Base-by-base conservation (phyloP, 2,113 vertebrate genomes). In the Crotalus tigris region DNA sequence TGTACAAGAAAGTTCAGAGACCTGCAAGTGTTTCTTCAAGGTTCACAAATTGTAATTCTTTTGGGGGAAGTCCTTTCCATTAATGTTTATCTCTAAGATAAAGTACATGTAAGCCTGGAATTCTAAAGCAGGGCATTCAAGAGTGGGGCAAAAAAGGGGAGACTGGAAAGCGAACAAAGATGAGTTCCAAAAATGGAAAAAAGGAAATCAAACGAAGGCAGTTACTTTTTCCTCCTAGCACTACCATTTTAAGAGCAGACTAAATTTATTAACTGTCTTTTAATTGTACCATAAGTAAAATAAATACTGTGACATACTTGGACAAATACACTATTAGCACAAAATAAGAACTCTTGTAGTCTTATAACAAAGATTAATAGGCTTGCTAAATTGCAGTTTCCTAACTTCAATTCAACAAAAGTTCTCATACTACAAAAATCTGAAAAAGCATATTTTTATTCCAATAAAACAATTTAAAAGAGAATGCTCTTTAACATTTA, bases 241-340 rank as follows among this genome's bases (percentile, higher is more conserved):
- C 33, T 95, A 95, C 57, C 91, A 96, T 75, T 96, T 97, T 91
- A 92, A 69, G 26, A 94, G 51, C 3, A 87, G 94, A 95, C 94
- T 58, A 69, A 0, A 2, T 93, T 97, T 93, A 94, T 93, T 93
- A 94, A 64, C 75, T 93, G 85, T 94, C 89, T 96, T 88, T 29
- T 95, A 96, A 64, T 57, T 87, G 54, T 86, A 75, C 15, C 92
- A 39, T 53, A 86, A 93, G 9, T 87, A 90, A 95, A 94, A 91
- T 33, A 0, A 97, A 93, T 93, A 95, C n/a, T 81, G 55, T 89
- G 5, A 55, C 21, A 93, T 6, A 53, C 53, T 61, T 91, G 29
- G 93, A 92, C 94, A 91, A 93, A 93, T 29, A 61, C 53, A n/a
- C 94, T 94, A 92, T 4, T 54, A 53, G 94, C 33, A 44, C 33